phyloP scores from a whole-genome alignment of 1,140 invertebrate species.

The Neodiprion pinetum region DNA sequence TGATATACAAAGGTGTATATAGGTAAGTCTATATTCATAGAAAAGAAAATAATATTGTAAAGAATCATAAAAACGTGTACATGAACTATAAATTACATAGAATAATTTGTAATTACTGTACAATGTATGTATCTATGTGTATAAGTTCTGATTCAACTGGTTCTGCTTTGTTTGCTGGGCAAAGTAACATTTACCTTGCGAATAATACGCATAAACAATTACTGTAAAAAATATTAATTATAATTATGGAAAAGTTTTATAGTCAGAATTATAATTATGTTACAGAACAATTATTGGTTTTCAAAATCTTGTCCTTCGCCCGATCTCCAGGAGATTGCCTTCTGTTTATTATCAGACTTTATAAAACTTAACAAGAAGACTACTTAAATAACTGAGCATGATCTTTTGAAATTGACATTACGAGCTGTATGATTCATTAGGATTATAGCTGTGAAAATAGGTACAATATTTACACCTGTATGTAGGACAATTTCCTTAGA shows the following conservation, averaged over 20 bases:
- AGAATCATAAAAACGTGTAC: neutral
- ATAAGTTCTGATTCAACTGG: neutral
- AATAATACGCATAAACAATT: neutral
- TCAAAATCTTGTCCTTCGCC: too few species aligned
- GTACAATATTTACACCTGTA: too few species aligned
- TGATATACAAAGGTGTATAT: neutral
- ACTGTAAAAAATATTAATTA: neutral
- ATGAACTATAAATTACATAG: neutral
- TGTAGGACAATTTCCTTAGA: too few species aligned
- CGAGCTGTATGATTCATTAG: too few species aligned
- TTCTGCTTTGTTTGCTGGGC: neutral
- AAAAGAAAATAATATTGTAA: conserved; percentile 1
- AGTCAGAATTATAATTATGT: too few species aligned
- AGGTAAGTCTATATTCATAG: neutral
- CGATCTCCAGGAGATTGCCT: neutral
- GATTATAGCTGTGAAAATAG: too few species aligned
- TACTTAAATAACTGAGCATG: neutral
- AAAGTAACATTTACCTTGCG: neutral
- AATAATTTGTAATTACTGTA: neutral
- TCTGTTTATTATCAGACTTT: neutral
- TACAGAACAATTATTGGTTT: too few species aligned
- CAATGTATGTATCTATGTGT: neutral
- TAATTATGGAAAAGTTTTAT: neutral
- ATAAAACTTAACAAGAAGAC: neutral
- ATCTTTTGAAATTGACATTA: too few species aligned